Conservation (phyloP, 2,888 invertebrate genomes). For the Terebella lapidaria region DNA sequence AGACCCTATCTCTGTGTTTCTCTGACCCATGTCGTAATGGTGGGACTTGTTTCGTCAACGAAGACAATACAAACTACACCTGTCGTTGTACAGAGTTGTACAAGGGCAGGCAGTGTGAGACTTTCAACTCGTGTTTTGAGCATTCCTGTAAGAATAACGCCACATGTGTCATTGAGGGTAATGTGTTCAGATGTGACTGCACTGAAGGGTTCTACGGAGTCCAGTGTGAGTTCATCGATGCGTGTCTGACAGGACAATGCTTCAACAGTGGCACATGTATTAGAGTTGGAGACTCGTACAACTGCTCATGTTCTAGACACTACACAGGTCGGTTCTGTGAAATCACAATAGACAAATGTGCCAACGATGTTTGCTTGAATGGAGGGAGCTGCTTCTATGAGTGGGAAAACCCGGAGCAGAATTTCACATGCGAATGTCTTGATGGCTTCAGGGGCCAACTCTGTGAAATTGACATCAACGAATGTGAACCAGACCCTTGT, state of each 20-base stretch:
- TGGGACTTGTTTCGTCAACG: slow-evolving; percentile 30
- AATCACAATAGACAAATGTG: slow-evolving; percentile 82
- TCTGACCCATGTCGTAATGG: slow-evolving; percentile 40
- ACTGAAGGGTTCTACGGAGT: slow-evolving; percentile 31
- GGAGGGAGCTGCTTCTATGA: slow-evolving; percentile 58
- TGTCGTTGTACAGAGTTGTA: slow-evolving; percentile 36
- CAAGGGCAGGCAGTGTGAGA: slow-evolving; percentile 36
- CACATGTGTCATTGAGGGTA: slow-evolving; percentile 27
- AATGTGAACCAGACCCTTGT: slow-evolving; percentile 58
- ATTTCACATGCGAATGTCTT: not conserved
- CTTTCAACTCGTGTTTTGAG: slow-evolving; percentile 31
- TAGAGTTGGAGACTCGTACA: slow-evolving; percentile 15
- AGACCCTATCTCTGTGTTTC: slow-evolving; percentile 30
- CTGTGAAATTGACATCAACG: slow-evolving; percentile 76
- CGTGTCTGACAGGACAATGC: slow-evolving; percentile 29
- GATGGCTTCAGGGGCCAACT: slow-evolving; percentile 36
- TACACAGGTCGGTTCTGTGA: slow-evolving; percentile 61
- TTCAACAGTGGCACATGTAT: slow-evolving; percentile 8
- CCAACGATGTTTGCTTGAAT: slow-evolving; percentile 88
- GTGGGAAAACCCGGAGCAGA: not conserved
- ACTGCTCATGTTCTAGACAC: slow-evolving; percentile 32
- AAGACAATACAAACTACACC: slow-evolving; percentile 27
- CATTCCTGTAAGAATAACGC: slow-evolving; percentile 36
- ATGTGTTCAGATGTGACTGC: slow-evolving; percentile 33
- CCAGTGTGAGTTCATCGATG: slow-evolving; percentile 35